These are phyloP conservation scores for Acipenser oxyrinchus DNA, from an alignment of 2,797 vertebrate genomes.

Conservation along the genomic window DNA sequence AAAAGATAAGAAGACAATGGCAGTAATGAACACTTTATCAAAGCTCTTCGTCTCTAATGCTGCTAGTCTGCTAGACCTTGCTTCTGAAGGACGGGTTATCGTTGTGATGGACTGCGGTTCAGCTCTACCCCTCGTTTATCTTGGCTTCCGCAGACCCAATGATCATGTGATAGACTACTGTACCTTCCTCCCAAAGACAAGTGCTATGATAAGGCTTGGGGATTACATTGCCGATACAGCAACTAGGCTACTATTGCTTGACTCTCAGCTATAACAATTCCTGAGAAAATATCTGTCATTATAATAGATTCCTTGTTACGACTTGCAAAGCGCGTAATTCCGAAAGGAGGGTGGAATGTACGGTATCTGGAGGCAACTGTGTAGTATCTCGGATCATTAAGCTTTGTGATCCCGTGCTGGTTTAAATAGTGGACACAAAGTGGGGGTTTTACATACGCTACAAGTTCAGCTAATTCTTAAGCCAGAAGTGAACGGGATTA, in stretches of 20 bases:
- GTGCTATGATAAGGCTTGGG: not conserved
- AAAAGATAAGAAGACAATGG: not conserved
- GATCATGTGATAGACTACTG: not conserved
- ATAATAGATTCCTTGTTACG: conserved; percentile 1
- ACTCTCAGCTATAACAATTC: not conserved
- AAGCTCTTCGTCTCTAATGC: too few species aligned
- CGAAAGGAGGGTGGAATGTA: not conserved
- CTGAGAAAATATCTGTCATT: not conserved
- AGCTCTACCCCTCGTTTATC: not conserved
- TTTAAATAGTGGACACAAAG: not conserved
- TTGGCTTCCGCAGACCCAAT: not conserved
- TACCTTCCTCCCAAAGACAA: not conserved
- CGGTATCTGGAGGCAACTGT: not conserved
- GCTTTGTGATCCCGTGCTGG: not conserved
- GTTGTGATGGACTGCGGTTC: not conserved
- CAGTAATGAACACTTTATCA: too few species aligned
- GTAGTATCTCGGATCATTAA: not conserved
- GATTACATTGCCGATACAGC: not conserved
- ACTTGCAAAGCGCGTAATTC: conserved; percentile 1
- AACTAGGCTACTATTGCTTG: not conserved
- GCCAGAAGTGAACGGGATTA: too few species aligned
- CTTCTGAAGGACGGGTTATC: not conserved
- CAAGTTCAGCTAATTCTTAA: conserved; percentile 4
- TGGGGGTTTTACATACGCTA: not conserved
- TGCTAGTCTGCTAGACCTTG: not conserved